Percentiles rank a stretch among this genome's conserved stretches.
phyloP scores from a whole-genome alignment of 2,888 invertebrate genomes.

The Zhengitettix transpicula region DNA sequence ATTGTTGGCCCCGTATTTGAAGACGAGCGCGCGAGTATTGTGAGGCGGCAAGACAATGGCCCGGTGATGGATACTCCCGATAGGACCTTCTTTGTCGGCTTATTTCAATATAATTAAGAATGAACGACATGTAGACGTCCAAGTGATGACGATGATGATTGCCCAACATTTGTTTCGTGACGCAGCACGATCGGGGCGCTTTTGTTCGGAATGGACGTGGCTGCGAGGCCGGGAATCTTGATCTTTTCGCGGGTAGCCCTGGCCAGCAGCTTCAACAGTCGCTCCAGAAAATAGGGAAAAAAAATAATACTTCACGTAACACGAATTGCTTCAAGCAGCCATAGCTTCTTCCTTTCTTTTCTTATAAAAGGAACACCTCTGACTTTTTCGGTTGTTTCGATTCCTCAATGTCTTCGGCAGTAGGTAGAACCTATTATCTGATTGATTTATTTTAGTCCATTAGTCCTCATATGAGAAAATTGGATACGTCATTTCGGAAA shows the following conservation, averaged over 20 bases:
- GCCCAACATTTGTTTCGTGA: conserved; percentile 13
- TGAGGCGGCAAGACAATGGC: neutral
- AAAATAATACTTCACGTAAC: too few species aligned
- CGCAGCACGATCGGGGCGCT: conserved; percentile 12
- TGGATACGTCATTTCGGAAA: too few species aligned
- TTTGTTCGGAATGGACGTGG: neutral
- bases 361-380: too few species aligned
- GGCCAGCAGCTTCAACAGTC: neutral
- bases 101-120: conserved; percentile 11
- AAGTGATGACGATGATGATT: conserved; percentile 9
- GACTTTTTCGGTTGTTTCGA: too few species aligned
- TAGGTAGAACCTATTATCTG: too few species aligned
- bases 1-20: neutral
- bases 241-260: neutral
- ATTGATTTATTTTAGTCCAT: too few species aligned
- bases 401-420: too few species aligned
- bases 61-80: neutral
- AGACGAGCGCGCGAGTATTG: neutral
- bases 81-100: conserved; percentile 10
- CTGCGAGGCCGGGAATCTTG: neutral
- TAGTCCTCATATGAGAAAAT: too few species aligned
- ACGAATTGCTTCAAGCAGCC: too few species aligned
- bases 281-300: neutral
- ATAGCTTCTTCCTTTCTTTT: too few species aligned
- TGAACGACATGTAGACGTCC: conserved; percentile 9